Evolutionary conservation across 2,797 vertebrate species (phyloP).

Genomic region (Alfaro cultratus): DNA sequence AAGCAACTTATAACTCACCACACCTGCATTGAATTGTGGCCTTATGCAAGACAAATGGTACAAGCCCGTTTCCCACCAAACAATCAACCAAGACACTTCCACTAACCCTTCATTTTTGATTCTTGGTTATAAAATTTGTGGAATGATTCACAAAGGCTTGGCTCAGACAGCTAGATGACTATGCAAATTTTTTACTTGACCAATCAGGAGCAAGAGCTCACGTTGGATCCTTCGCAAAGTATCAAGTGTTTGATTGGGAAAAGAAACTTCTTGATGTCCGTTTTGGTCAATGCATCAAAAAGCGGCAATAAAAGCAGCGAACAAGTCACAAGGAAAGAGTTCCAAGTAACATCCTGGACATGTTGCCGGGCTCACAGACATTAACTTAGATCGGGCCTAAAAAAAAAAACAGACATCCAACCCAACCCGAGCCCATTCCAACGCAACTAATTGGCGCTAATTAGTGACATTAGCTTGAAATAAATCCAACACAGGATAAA

Average conservation of each 20-base stretch:
- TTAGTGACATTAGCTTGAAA: too few species aligned
- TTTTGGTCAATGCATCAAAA: background rate
- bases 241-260: background rate
- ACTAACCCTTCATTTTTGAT: background rate
- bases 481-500: too few species aligned
- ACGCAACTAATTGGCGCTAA: too few species aligned
- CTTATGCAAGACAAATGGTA: background rate
- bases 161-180: background rate
- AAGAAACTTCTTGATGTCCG: background rate
- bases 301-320: background rate
- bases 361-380: too few species aligned
- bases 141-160: too few species aligned
- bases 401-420: too few species aligned
- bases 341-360: background rate
- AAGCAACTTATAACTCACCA: background rate
- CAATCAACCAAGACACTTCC: background rate
- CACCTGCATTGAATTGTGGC: background rate
- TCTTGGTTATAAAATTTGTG: background rate
- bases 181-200: background rate
- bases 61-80: background rate
- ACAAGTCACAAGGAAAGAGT: background rate
- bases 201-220: background rate
- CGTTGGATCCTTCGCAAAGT: background rate
- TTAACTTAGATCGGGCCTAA: too few species aligned
- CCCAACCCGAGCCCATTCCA: too few species aligned